A percentile compares a stretch with the other conserved stretches of the same genome.
Evolutionary conservation across 2,113 vertebrate genomes (phyloP).

Genomic region (Ceratotherium simum): DNA sequence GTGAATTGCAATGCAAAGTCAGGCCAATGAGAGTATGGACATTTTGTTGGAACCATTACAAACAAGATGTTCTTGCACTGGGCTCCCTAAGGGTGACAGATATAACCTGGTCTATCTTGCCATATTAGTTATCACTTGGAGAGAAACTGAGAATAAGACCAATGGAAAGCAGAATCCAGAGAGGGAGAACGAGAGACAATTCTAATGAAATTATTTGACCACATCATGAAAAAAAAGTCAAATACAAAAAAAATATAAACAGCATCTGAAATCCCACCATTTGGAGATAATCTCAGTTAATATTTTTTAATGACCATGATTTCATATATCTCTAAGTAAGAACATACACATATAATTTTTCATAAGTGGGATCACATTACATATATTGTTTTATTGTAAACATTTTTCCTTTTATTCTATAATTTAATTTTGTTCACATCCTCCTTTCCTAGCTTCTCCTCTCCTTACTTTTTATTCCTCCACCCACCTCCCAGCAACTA

Average conservation of each 20-base stretch:
- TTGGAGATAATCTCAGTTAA: background rate
- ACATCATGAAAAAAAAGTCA: background rate
- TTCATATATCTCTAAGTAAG: background rate
- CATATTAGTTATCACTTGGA: background rate
- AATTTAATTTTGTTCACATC: background rate
- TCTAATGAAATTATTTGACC: background rate
- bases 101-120: background rate
- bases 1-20: background rate
- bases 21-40: background rate
- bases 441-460: background rate
- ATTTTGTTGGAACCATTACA: background rate
- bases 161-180: conserved; percentile 10
- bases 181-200: background rate
- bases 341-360: background rate
- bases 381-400: background rate
- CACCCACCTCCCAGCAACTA: background rate
- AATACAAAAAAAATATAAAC: background rate
- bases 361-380: background rate
- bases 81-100: background rate
- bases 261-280: background rate
- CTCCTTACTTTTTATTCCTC: background rate
- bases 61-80: background rate
- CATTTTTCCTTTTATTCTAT: background rate
- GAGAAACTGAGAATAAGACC: background rate
- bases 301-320: background rate